A percentile compares a stretch with the other conserved stretches of the same genome.
Conservation (phyloP, 2,797 vertebrate species). For the Hybognathus amarus region DNA sequence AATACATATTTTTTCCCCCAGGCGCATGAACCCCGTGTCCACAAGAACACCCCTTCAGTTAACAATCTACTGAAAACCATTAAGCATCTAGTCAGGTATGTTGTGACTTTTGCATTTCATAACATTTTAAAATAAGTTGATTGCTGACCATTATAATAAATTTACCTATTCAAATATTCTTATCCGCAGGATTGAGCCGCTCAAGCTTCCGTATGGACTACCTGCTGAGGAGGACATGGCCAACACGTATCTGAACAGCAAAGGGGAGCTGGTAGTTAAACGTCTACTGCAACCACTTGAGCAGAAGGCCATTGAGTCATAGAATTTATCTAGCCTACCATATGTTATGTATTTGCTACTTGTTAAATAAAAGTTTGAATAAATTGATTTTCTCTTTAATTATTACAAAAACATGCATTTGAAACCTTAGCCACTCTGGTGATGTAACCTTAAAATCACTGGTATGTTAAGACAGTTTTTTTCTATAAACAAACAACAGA, state of each 20-base stretch:
- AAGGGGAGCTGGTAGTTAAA: constrained; percentile 85
- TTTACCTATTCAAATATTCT: background rate
- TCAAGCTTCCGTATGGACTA: constrained; percentile 88
- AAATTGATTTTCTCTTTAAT: background rate
- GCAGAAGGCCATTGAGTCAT: constrained; percentile 75
- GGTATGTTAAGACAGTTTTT: background rate
- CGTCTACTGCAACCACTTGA: constrained; percentile 77
- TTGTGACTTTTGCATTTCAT: constrained; percentile 20
- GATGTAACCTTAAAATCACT: background rate
- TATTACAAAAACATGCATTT: background rate
- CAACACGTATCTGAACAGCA: constrained; percentile 85
- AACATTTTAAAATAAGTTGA: background rate
- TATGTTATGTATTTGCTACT: background rate
- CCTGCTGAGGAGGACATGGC: constrained; percentile 89
- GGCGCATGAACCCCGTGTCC: constrained; percentile 84
- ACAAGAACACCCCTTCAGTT: constrained; percentile 94
- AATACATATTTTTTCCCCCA: constrained; percentile 58
- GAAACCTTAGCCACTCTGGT: background rate
- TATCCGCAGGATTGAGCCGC: constrained; percentile 84
- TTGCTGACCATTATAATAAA: background rate
- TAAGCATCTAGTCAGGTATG: constrained; percentile 94
- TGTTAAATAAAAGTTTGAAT: constrained; percentile 33
- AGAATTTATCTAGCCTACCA: constrained; percentile 38
- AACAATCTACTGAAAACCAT: constrained; percentile 87
- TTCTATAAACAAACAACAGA: background rate